Evolutionary conservation across 2,888 invertebrate genomes (phyloP), one percentile per base, ranked within the genome.

Genomic region (Nomada ferruginata): DNA sequence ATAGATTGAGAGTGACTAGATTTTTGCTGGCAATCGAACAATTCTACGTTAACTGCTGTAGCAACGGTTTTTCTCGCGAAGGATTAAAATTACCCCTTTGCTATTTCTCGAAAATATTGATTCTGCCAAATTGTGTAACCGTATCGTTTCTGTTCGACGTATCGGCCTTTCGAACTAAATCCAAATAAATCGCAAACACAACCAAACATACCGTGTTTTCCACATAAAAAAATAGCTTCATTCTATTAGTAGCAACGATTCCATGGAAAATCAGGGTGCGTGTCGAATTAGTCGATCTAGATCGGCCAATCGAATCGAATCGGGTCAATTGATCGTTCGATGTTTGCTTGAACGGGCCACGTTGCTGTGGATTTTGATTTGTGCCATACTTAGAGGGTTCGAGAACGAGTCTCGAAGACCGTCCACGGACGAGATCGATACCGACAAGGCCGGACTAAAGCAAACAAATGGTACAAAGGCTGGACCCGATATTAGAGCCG

Each of bases 381-480:
- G 63, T 20, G n/a, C 55, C 50, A n/a, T 57, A 47, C 69, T 55
- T 55, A 13, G 29, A 55, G 5, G 66, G 52, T 80, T 42, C 71
- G 2, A 18, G 18, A 61, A 59, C 47, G 77, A 66, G 70, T 74
- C 77, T 76, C 70, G 69, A 82, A 73, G 82, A 76, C 82, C 69
- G 42, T 52, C 42, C 52, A 44, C 63, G 65, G 57, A 79, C 74
- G 61, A 60, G 83, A 86, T 87, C 88, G 83, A 87, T 87, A 77
- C 80, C 55, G 84, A 76, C 85, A 71, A 82, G 83, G 72, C 82
- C 60, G 85, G 81, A 55, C 83, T 59, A 84, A 87, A 76, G 90
- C 85, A 91, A 91, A 92, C 87, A 92, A 84, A 86, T 85, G 83
- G 88, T 86, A 92, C 92, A 92, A 92, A 92, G 92, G 90, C 81